phyloP scores from a whole-genome alignment of 2,888 invertebrate genomes.

The Heliconius ismenius region DNA sequence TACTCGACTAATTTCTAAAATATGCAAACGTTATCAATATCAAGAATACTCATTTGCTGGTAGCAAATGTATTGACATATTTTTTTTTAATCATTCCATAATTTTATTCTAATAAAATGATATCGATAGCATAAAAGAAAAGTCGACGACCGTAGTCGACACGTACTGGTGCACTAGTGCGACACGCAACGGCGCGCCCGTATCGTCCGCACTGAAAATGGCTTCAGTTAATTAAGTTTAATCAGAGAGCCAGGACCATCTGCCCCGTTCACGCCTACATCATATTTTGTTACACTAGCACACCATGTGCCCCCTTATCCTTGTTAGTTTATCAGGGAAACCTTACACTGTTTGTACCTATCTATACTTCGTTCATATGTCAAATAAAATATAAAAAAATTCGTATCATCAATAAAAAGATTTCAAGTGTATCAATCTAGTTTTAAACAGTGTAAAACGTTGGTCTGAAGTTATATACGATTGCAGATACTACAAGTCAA shows the following conservation, averaged over 20 bases:
- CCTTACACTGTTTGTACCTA: conserved; percentile 41
- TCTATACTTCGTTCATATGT: not conserved
- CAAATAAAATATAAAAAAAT: no score
- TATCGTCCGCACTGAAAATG: conserved; percentile 64
- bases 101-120: not conserved
- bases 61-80: not conserved
- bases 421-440: not conserved
- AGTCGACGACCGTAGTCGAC: conserved; percentile 37
- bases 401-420: no score
- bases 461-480: conserved; percentile 47
- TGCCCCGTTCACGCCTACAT: conserved; percentile 74
- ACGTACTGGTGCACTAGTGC: conserved; percentile 40
- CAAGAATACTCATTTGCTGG: no score
- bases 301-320: conserved; percentile 46
- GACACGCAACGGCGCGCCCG: conserved; percentile 48
- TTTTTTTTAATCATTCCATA: not conserved
- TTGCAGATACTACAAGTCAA: conserved; percentile 71
- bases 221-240: conserved; percentile 82
- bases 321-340: conserved; percentile 52
- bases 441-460: not conserved
- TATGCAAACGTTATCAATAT: not conserved
- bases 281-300: conserved; percentile 67
- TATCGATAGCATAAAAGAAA: conserved; percentile 9
- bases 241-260: conserved; percentile 77
- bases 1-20: conserved; percentile 28